These are phyloP conservation scores for Halocynthia roretzi DNA, from an alignment of 23 tunicate genomes.

Conservation along the genomic window DNA sequence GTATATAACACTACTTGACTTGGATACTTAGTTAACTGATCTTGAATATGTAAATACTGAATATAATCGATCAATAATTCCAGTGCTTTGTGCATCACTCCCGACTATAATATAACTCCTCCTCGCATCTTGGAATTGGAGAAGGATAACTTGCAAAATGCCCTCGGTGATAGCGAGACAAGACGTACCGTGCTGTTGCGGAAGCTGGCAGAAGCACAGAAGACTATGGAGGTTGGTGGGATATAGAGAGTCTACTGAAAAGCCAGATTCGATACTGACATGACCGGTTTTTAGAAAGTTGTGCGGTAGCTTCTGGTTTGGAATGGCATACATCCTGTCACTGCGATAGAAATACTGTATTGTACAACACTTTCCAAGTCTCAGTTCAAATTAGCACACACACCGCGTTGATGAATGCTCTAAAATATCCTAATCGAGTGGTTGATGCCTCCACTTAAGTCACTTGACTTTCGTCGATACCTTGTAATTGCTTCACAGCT, in stretches of 20 bases:
- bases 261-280: too few species aligned
- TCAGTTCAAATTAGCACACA: too few species aligned
- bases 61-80: not conserved
- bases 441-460: not conserved
- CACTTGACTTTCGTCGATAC: not conserved
- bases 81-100: too few species aligned
- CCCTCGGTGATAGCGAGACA: slow-evolving; percentile 74
- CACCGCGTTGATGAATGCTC: too few species aligned
- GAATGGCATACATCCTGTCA: too few species aligned
- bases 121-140: slow-evolving; percentile 66
- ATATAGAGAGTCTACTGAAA: too few species aligned
- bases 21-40: not conserved
- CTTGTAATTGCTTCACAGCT: not conserved
- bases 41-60: not conserved
- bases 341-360: too few species aligned
- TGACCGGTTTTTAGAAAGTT: too few species aligned
- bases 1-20: not conserved
- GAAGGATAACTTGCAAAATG: slow-evolving; percentile 69
- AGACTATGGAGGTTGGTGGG: slow-evolving; percentile 59
- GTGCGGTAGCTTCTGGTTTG: too few species aligned
- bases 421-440: too few species aligned
- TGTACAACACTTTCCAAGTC: too few species aligned
- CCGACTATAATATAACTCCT: not conserved
- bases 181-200: slow-evolving; percentile 48
- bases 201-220: slow-evolving; percentile 64